Evolutionary conservation across 2,113 vertebrate genomes (phyloP).

Genomic region (Entomyzon cyanotis): DNA sequence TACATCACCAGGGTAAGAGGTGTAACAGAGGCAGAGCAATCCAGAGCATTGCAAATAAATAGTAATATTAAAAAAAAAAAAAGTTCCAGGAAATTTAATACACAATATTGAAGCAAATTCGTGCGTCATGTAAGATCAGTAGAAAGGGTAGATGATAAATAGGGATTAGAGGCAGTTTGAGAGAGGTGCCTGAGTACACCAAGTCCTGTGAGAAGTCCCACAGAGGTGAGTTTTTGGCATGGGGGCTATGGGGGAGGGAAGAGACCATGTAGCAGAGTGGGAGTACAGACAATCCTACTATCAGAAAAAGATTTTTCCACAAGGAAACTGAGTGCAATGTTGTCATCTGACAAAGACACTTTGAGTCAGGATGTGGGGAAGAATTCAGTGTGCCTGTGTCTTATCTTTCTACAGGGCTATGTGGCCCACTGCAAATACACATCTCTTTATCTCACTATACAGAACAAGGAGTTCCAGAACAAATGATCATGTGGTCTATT

Average conservation of each 20-base stretch:
- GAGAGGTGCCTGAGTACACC: neutral
- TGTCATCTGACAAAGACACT: neutral
- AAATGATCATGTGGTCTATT: neutral
- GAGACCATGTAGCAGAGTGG: too few relatives aligned
- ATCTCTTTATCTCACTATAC: neutral
- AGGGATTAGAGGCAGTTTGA: neutral
- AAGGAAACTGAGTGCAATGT: neutral
- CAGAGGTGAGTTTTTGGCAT: neutral
- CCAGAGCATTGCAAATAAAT: neutral
- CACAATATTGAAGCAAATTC: neutral
- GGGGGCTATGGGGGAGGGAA: fast-evolving
- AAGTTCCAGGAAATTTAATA: neutral
- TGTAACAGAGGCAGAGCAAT: neutral
- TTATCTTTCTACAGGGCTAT: neutral
- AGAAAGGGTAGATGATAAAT: neutral
- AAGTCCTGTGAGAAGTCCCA: neutral
- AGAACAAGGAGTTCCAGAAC: neutral
- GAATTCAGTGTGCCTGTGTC: neutral
- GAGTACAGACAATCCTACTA: fast-evolving
- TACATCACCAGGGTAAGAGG: neutral
- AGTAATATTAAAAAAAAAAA: too few relatives aligned
- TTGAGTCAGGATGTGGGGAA: neutral
- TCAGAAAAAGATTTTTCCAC: neutral
- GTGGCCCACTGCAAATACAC: neutral
- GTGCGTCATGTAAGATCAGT: neutral